Percentiles rank a stretch among this genome's conserved stretches.
phyloP scores from a whole-genome alignment of 2,797 vertebrate species.

The Lagorchestes hirsutus region DNA sequence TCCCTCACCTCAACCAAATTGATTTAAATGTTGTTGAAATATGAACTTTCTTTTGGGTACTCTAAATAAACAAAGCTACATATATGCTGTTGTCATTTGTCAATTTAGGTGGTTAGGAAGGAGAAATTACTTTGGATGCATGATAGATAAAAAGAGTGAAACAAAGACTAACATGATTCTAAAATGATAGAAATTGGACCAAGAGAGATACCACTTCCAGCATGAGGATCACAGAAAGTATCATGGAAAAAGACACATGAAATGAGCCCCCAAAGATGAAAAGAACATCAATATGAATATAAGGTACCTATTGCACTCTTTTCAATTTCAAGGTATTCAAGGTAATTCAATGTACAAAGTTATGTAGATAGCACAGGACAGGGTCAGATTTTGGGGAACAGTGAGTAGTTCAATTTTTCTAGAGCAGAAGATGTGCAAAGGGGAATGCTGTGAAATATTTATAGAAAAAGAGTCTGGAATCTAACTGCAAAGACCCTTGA shows the following conservation, averaged over 20 bases:
- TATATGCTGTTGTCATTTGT: neutral
- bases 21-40: slow-evolving; percentile 22
- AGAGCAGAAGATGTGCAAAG: neutral
- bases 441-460: neutral
- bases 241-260: neutral
- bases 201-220: neutral
- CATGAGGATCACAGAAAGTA: neutral
- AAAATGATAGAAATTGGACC: neutral
- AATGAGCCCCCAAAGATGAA: neutral
- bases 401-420: neutral
- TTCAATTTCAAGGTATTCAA: neutral
- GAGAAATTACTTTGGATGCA: slow-evolving; percentile 1
- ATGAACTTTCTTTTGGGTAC: slow-evolving; percentile 29
- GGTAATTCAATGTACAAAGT: neutral
- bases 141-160: slow-evolving; percentile 9
- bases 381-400: neutral
- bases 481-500: neutral
- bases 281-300: neutral
- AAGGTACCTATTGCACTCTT: neutral
- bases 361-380: neutral
- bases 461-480: neutral
- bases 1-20: neutral
- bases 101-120: slow-evolving; percentile 27
- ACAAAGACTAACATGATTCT: neutral
- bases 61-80: slow-evolving; percentile 30